Evolutionary conservation across 2,797 vertebrate genomes (phyloP).

Genomic region (Alfaro cultratus): DNA sequence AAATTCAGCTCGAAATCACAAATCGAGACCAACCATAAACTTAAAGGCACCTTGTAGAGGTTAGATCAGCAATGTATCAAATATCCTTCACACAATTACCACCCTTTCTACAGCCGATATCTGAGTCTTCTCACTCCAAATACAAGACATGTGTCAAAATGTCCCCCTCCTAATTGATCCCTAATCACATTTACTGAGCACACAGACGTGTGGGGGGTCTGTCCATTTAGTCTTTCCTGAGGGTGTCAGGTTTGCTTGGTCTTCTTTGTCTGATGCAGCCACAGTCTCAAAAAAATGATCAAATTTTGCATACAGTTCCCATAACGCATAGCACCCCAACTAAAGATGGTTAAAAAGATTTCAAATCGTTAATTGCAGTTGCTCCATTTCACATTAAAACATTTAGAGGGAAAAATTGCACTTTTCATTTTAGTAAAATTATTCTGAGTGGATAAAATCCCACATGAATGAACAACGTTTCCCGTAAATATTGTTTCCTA

Average conservation of each 20-base stretch:
- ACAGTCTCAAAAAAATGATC: conserved; percentile 30
- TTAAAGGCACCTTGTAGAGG: conserved; percentile 32
- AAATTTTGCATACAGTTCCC: not conserved
- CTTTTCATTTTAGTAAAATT: not conserved
- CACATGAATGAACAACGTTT: not conserved
- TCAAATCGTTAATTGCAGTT: not conserved
- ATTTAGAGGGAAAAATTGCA: not conserved
- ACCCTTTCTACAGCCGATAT: conserved; percentile 48
- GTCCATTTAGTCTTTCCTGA: conserved; percentile 51
- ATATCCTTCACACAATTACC: conserved; percentile 45
- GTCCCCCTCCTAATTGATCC: conserved; percentile 66
- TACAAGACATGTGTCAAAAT: conserved; percentile 80
- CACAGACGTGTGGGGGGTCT: conserved; percentile 68
- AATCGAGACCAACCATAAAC: conserved; percentile 15
- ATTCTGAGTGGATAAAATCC: not conserved
- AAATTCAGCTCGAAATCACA: conserved; percentile 6
- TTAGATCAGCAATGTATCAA: conserved; percentile 38
- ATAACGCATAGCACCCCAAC: not conserved
- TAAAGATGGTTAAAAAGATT: not conserved
- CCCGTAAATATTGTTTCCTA: not conserved
- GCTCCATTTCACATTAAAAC: not conserved
- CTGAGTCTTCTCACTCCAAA: conserved; percentile 69
- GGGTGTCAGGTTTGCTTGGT: conserved; percentile 63
- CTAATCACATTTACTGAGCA: conserved; percentile 79
- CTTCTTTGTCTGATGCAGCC: conserved; percentile 13